Percentiles rank a stretch among this genome's conserved stretches.
Conservation (phyloP, 2,888 invertebrate species). For the Cataglyphis rosenhaueri region DNA sequence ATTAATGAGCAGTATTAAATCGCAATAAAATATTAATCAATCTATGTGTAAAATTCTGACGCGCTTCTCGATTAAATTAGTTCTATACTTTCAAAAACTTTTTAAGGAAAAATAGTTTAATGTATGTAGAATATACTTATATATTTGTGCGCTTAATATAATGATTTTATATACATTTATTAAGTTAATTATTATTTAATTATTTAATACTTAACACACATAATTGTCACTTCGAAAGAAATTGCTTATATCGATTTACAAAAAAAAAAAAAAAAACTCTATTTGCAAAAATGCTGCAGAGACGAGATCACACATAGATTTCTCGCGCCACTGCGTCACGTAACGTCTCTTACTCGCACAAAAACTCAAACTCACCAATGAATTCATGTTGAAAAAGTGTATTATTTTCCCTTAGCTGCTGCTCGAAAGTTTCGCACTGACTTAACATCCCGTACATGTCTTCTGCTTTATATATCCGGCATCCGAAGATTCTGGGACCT, state of each 20-base stretch:
- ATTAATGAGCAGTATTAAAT: not conserved
- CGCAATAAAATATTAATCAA: not conserved
- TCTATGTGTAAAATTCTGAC: not conserved
- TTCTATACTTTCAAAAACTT: not conserved
- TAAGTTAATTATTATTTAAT: no score
- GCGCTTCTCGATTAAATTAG: not conserved
- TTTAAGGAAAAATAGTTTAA: not conserved
- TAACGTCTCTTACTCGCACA: slow-evolving; percentile 26
- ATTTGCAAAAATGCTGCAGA: slow-evolving; percentile 5
- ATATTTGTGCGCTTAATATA: no score
- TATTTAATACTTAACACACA: not conserved
- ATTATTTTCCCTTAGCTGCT: slow-evolving; percentile 44
- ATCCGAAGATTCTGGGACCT: slow-evolving; percentile 77
- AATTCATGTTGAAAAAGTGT: slow-evolving; percentile 67
- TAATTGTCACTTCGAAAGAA: not conserved
- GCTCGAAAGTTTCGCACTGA: slow-evolving; percentile 73
- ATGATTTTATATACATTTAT: no score
- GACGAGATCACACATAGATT: not conserved
- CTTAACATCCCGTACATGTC: slow-evolving; percentile 69
- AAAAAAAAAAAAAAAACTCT: not conserved
- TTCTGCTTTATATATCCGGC: slow-evolving; percentile 81
- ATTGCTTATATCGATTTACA: not conserved
- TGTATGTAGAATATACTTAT: not conserved
- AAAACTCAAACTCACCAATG: slow-evolving; percentile 70
- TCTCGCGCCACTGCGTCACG: not conserved